These are phyloP conservation scores for Picathartes gymnocephalus DNA, from an alignment of 2,113 vertebrate genomes.

Conservation along the genomic window DNA sequence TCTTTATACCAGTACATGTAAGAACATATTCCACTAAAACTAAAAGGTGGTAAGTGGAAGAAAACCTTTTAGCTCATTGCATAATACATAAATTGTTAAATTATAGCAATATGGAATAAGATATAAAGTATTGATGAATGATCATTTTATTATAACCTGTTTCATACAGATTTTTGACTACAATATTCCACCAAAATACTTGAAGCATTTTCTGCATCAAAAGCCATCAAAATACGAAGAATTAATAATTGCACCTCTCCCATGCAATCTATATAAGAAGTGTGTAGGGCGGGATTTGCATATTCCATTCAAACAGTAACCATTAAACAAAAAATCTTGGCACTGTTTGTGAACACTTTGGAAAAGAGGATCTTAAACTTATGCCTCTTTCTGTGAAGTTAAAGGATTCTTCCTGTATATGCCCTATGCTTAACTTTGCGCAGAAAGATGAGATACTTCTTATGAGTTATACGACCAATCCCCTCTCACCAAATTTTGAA, in stretches of 20 bases:
- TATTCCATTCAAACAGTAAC: neutral
- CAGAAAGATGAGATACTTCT: neutral
- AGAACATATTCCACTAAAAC: neutral
- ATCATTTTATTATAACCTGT: constrained; percentile 20
- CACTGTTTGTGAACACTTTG: neutral
- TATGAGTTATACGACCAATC: neutral
- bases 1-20: neutral
- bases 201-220: neutral
- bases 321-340: neutral
- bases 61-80: neutral
- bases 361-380: neutral
- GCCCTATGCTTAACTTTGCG: neutral
- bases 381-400: neutral
- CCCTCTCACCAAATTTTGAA: neutral
- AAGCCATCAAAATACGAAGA: neutral
- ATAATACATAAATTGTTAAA: neutral
- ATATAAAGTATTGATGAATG: constrained; percentile 11
- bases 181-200: neutral
- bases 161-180: neutral
- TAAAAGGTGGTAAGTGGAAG: neutral
- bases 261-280: neutral
- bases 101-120: neutral
- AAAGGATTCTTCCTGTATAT: neutral
- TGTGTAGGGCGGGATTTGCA: neutral
- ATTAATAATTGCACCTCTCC: neutral